phyloP scores from a whole-genome alignment of 2,113 vertebrate genomes.

The Plecotus auritus region DNA sequence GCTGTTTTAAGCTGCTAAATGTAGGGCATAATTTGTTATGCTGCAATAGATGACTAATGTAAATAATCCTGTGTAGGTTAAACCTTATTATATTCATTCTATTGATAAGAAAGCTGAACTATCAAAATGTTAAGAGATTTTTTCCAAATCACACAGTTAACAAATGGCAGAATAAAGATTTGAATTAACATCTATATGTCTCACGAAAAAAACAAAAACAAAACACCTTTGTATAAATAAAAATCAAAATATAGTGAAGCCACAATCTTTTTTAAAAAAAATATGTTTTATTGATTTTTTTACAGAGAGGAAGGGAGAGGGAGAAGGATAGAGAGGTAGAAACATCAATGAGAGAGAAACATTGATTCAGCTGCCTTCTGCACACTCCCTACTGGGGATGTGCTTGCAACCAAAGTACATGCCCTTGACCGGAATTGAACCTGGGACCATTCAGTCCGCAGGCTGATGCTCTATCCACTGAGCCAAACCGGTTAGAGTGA shows the following conservation, averaged over 20 bases:
- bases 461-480: too few species aligned
- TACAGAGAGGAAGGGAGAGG: too few species aligned
- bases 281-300: too few species aligned
- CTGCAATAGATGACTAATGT: not conserved
- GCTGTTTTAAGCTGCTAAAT: not conserved
- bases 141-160: not conserved
- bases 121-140: not conserved
- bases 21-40: not conserved
- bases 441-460: too few species aligned
- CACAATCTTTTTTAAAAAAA: not conserved
- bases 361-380: too few species aligned
- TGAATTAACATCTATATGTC: not conserved
- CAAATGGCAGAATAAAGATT: not conserved
- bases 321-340: too few species aligned
- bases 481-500: not conserved
- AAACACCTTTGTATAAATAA: not conserved
- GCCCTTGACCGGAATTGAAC: too few species aligned
- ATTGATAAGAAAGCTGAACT: not conserved
- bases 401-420: too few species aligned
- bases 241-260: constrained; percentile 2
- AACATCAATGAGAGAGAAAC: too few species aligned
- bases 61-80: not conserved
- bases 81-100: not conserved
- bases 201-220: not conserved
- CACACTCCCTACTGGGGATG: too few species aligned